Conservation (phyloP, 1,140 invertebrate species). For the Drosophila erecta region DNA sequence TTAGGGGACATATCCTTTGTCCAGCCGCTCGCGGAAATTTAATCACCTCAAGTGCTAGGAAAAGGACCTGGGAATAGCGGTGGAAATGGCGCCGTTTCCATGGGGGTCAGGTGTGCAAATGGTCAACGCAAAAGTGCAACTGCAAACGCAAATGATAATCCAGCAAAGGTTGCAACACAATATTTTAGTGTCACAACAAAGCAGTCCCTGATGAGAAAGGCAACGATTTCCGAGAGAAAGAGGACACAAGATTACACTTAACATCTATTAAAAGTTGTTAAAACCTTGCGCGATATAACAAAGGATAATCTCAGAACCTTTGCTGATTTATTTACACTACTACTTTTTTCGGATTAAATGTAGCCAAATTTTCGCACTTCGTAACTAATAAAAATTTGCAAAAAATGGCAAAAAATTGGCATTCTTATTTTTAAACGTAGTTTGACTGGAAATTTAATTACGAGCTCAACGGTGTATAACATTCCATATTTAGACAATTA, state of each 20-base stretch:
- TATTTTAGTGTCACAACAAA: constrained; percentile 60
- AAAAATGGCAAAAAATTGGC: neutral
- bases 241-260: neutral
- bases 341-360: no score
- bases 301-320: neutral
- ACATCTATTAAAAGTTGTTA: neutral
- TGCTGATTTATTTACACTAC: no score
- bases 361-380: no score
- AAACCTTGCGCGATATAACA: neutral
- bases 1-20: constrained; percentile 27
- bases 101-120: constrained; percentile 39
- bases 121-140: constrained; percentile 22
- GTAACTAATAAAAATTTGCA: no score
- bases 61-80: constrained; percentile 11
- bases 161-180: constrained; percentile 63
- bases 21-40: constrained; percentile 56
- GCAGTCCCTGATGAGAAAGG: constrained; percentile 24
- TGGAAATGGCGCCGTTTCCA: neutral
- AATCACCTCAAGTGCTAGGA: constrained; percentile 59
- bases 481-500: no score
- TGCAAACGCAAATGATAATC: constrained; percentile 47
- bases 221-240: neutral
- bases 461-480: no score
- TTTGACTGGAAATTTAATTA: no score
- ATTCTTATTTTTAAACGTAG: no score